phyloP scores from a whole-genome alignment of 2,797 vertebrate genomes.

The Cetoscarus ocellatus region DNA sequence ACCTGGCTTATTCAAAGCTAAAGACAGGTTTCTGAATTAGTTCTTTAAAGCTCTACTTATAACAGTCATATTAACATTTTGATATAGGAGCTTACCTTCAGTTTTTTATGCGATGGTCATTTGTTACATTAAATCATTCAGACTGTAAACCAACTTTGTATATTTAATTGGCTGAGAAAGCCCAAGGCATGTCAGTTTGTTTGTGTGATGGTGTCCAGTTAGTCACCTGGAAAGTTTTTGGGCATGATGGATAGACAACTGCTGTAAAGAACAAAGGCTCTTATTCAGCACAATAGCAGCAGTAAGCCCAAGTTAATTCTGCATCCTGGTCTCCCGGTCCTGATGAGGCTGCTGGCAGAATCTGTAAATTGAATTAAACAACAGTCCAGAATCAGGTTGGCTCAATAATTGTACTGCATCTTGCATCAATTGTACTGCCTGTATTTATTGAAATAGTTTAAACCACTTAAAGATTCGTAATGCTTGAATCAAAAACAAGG shows the following conservation, averaged over 20 bases:
- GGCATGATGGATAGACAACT: not conserved
- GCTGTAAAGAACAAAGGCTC: not conserved
- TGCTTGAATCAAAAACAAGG: constrained; percentile 9
- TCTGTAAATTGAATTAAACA: constrained; percentile 4
- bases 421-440: constrained; percentile 2
- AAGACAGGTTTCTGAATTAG: too few species aligned
- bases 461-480: constrained; percentile 2
- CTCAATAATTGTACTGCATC: not conserved
- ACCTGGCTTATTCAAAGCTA: too few species aligned
- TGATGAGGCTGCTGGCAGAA: constrained; percentile 21
- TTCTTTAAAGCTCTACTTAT: too few species aligned
- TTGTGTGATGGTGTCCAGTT: too few species aligned
- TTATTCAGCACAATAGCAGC: not conserved
- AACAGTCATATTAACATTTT: too few species aligned
- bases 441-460: constrained; percentile 10
- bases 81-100: too few species aligned
- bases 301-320: constrained; percentile 1
- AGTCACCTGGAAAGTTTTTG: not conserved
- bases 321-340: not conserved
- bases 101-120: too few species aligned
- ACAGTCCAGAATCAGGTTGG: constrained; percentile 8
- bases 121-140: not conserved
- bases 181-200: too few species aligned
- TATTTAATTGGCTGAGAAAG: not conserved
- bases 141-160: not conserved